Evolutionary conservation across 2,888 invertebrate genomes (phyloP).

Genomic region (Nudaria mundana): DNA sequence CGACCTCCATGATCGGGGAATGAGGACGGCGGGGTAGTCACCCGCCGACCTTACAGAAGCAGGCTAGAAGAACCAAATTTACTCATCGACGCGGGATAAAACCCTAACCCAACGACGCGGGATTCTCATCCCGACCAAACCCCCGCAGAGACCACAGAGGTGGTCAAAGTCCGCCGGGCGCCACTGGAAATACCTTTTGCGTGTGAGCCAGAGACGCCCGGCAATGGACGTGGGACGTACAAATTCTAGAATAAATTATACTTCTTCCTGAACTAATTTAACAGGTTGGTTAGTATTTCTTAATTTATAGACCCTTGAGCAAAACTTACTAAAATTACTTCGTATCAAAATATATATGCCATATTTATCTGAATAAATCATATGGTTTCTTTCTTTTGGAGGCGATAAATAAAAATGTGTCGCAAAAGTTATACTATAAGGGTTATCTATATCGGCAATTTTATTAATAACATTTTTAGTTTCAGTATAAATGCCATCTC

Average conservation of each 20-base stretch:
- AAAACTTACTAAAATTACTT: background rate
- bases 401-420: background rate
- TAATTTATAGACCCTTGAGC: background rate
- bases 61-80: no score
- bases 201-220: no score
- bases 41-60: no score
- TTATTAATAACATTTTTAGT: background rate
- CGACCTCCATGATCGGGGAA: no score
- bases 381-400: background rate
- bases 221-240: background rate
- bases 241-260: background rate
- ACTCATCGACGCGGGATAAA: no score
- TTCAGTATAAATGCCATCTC: constrained; percentile 3
- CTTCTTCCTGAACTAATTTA: background rate
- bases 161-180: no score
- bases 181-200: no score
- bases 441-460: background rate
- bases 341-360: background rate
- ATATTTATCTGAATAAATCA: constrained; percentile 2
- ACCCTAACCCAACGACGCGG: no score
- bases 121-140: no score
- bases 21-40: no score
- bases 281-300: background rate
- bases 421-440: background rate
- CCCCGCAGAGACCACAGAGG: no score